These are phyloP conservation scores for Caenorhabditis drosophilae DNA, from an alignment of 2,888 invertebrate species.

Conservation along the genomic window DNA sequence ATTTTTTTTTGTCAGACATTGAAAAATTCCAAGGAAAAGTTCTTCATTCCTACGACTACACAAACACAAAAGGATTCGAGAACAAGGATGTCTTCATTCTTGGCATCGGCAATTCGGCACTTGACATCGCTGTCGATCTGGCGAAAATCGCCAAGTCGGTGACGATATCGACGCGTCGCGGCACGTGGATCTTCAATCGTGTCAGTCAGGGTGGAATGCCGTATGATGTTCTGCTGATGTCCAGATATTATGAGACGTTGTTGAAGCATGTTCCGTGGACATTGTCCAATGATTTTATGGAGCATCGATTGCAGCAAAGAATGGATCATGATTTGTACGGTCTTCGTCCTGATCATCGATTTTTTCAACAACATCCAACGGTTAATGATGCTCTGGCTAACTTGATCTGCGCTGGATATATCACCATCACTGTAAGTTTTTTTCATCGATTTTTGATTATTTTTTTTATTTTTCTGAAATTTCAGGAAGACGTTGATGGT, in stretches of 20 bases:
- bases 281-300: constrained; percentile 67
- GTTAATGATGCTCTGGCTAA: constrained; percentile 71
- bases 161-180: constrained; percentile 71
- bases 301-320: constrained; percentile 57
- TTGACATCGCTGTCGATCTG: constrained; percentile 72
- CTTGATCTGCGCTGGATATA: constrained; percentile 68
- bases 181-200: constrained; percentile 71
- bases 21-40: constrained; percentile 63
- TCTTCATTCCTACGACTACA: constrained; percentile 66
- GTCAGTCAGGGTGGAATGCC: constrained; percentile 61
- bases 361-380: constrained; percentile 69
- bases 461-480: constrained; percentile 1
- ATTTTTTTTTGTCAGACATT: constrained; percentile 66
- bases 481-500: constrained; percentile 98
- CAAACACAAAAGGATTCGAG: constrained; percentile 64
- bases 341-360: constrained; percentile 63
- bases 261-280: constrained; percentile 60
- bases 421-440: constrained; percentile 66
- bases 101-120: constrained; percentile 73
- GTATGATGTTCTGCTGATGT: constrained; percentile 52
- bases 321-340: constrained; percentile 68
- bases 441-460: not conserved
- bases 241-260: constrained; percentile 57
- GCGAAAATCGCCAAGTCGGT: constrained; percentile 68
- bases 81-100: constrained; percentile 71